Base-by-base conservation (phyloP, 2,113 vertebrate species). In the Saguinus imperator region DNA sequence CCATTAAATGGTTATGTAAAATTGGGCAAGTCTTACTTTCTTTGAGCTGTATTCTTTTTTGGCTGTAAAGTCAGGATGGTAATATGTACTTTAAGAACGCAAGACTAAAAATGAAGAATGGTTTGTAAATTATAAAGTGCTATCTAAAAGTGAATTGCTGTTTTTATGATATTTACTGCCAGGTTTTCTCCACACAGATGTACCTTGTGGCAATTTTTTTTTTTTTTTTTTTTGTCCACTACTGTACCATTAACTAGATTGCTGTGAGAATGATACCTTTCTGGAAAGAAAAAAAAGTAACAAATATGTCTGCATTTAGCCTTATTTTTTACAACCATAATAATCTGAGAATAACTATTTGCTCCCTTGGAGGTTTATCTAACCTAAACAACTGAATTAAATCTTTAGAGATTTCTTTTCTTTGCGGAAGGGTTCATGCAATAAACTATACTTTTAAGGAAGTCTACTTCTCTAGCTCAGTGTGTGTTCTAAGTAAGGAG, bases 91-190 rank as follows among this genome's bases (percentile, higher is more conserved):
- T 93, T 84, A 52, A 97, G 86, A 95, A 81, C 20, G 1, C 35
- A 92, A 87, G 94, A 92, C 84, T 94, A 92, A 95, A 97, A 95
- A 57, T 5, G 5, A 50, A 85, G 87, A 96, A 89, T 79, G 43
- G 12, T 79, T 79, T 88, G n/a, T 95, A 91, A 92, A 81, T 94
- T 83, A 35, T 64, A 45, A 80, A 91, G 66, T 87, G 14, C 45
- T 96, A n/a, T 58, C 73, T 87, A 37, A 79, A 87, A 91, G 58
- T 43, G 35, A 95, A 93, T 97, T 96, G 57, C 82, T 80, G 8
- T 92, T 81, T 96, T 97, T 95, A 96, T 93, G 52, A 16, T 94
- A 91, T 92, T 96, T 95, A 58, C 45, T 37, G 48, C 32, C 40
- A 89, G 13, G 9, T 45, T 94, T 89, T 95, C 72, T 89, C 64